Evolutionary conservation across 2,113 vertebrate species (phyloP).

Genomic region (Etheostoma spectabile): DNA sequence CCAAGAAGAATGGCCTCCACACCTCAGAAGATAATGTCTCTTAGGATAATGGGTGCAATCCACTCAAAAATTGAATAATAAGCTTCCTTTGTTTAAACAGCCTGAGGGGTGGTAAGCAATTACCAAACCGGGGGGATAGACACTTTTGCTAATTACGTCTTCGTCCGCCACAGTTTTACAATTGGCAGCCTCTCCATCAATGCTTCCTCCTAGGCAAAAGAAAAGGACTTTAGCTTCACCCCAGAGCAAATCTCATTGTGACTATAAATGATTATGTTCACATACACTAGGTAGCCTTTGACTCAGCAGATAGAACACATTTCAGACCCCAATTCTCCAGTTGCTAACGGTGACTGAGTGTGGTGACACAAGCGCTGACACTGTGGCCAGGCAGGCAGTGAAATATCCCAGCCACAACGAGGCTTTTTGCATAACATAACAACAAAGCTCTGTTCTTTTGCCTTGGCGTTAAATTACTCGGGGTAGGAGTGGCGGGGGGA

Average conservation of each 20-base stretch:
- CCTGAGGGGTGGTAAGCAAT: conserved; percentile 77
- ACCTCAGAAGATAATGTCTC: conserved; percentile 58
- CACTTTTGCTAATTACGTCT: conserved; percentile 72
- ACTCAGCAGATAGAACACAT: conserved; percentile 43
- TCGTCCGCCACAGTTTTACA: conserved; percentile 57
- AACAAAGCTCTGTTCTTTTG: conserved; percentile 64
- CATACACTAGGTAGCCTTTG: conserved; percentile 51
- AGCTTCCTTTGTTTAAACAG: conserved; percentile 74
- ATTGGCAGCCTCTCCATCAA: conserved; percentile 65
- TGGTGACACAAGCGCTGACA: conserved; percentile 46
- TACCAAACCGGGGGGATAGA: conserved; percentile 75
- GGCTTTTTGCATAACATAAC: conserved; percentile 66
- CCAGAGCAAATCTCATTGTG: conserved; percentile 36
- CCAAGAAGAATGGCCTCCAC: conserved; percentile 55
- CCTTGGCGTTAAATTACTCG: conserved; percentile 26
- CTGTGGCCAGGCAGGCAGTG: conserved; percentile 48
- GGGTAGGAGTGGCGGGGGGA: neutral
- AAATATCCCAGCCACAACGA: conserved; percentile 43
- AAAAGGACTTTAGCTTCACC: conserved; percentile 41
- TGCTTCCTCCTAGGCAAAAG: conserved; percentile 18
- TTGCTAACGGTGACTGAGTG: conserved; percentile 58
- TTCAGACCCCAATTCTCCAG: conserved; percentile 54
- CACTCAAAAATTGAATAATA: conserved; percentile 75
- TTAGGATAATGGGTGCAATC: conserved; percentile 57
- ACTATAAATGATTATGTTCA: conserved; percentile 52